Evolutionary conservation across 2,888 invertebrate genomes (phyloP).

Genomic region (Ectropis crepuscularia): DNA sequence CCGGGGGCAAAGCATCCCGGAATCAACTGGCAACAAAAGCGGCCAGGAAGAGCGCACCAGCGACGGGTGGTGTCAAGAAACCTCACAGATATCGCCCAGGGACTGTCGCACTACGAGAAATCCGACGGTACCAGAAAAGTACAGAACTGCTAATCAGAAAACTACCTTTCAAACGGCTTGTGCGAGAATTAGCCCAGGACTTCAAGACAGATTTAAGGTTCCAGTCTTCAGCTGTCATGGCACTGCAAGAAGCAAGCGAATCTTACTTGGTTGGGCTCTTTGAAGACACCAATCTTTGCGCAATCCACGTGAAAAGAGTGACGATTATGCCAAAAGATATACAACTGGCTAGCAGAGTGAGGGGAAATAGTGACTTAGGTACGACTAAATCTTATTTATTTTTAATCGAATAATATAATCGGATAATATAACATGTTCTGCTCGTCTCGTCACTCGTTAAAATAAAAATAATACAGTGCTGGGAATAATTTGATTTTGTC

Average conservation of each 20-base stretch:
- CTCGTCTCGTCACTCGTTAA: no score
- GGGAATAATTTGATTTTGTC: no score
- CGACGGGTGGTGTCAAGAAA: conserved; percentile 90
- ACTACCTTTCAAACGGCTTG: conserved; percentile 89
- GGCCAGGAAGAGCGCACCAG: conserved; percentile 89
- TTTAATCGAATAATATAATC: no score
- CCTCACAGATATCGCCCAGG: conserved; percentile 89
- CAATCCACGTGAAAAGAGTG: conserved; percentile 87
- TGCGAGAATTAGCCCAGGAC: conserved; percentile 90
- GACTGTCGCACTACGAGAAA: conserved; percentile 89
- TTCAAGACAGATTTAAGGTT: conserved; percentile 89
- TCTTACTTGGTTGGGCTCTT: conserved; percentile 88
- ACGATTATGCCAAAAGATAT: conserved; percentile 77
- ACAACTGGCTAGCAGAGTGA: conserved; percentile 67
- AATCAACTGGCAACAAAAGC: conserved; percentile 90
- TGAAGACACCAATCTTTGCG: conserved; percentile 91
- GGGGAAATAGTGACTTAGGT: conserved; percentile 56
- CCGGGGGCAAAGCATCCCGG: conserved; percentile 90
- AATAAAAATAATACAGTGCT: no score
- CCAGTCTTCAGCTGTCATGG: conserved; percentile 89
- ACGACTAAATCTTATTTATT: no score
- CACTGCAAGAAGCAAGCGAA: conserved; percentile 86
- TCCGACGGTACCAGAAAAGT: conserved; percentile 89
- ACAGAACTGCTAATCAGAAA: conserved; percentile 89
- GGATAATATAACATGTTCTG: no score